These are phyloP conservation scores for Azorinus chamasolen DNA, from an alignment of 2,888 invertebrate genomes.

Conservation along the genomic window DNA sequence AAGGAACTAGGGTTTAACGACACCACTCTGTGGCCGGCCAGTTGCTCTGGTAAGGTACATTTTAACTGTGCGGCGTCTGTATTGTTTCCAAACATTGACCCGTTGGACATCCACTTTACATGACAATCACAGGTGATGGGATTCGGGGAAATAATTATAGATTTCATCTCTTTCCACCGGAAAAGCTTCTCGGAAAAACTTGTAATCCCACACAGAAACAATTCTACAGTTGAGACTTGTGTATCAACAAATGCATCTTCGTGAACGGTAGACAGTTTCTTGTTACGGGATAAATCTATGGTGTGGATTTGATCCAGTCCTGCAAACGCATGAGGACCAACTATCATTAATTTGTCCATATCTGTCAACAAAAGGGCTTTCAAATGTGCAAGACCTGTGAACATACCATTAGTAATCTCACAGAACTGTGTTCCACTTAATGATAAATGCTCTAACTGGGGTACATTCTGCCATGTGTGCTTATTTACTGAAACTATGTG, in stretches of 20 bases:
- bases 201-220: conserved; percentile 19
- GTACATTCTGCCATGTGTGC: conserved; percentile 32
- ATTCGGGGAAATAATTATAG: conserved; percentile 17
- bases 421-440: conserved; percentile 23
- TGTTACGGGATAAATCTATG: conserved; percentile 28
- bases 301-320: conserved; percentile 16
- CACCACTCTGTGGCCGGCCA: conserved; percentile 2
- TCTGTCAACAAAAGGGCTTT: conserved; percentile 20
- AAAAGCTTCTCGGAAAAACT: conserved; percentile 36
- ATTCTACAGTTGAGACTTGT: conserved; percentile 15
- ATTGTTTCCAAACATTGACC: conserved; percentile 14
- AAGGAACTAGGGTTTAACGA: conserved; percentile 1
- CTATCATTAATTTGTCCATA: conserved; percentile 16
- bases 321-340: conserved; percentile 41
- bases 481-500: conserved; percentile 3
- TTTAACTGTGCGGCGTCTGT: not conserved
- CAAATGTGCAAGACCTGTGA: conserved; percentile 31
- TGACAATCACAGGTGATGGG: conserved; percentile 51
- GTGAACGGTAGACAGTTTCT: conserved; percentile 21
- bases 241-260: conserved; percentile 36
- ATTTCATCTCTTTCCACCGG: conserved; percentile 26
- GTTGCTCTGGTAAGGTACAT: conserved; percentile 27
- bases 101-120: conserved; percentile 39
- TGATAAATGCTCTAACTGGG: conserved; percentile 7
- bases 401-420: conserved; percentile 32